Percentiles rank a stretch among this genome's conserved stretches.
Conservation (phyloP, 2,797 vertebrate species). For the Enteromius fasciolatus region DNA sequence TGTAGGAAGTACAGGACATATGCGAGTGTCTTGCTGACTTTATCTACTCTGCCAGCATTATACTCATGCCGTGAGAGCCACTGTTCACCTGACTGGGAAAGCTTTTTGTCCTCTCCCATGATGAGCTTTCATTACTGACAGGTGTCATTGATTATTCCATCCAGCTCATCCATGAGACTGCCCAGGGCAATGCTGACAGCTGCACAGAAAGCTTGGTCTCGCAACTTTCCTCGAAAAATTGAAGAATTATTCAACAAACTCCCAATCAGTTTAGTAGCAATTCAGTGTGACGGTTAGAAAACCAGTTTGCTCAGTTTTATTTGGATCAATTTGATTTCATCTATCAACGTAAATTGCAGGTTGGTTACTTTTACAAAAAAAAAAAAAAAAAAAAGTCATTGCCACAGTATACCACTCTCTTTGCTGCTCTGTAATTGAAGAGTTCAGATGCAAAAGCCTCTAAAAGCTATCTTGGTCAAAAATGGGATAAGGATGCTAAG, state of each 20-base stretch:
- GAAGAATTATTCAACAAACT: slow-evolving; percentile 22
- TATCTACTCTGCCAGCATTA: slow-evolving; percentile 36
- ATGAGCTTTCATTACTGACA: slow-evolving; percentile 44
- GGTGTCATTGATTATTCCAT: slow-evolving; percentile 42
- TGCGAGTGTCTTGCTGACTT: slow-evolving; percentile 23
- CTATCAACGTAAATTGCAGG: not conserved
- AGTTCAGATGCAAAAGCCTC: no score
- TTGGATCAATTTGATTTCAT: slow-evolving; percentile 5
- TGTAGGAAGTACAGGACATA: slow-evolving; percentile 3
- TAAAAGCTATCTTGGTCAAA: no score
- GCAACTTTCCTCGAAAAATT: slow-evolving; percentile 18
- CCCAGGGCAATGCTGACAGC: slow-evolving; percentile 36
- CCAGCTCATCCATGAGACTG: slow-evolving; percentile 27
- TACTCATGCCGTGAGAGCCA: slow-evolving; percentile 19
- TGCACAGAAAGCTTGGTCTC: slow-evolving; percentile 21
- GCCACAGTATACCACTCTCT: not conserved
- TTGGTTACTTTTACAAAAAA: not conserved
- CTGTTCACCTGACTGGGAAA: slow-evolving; percentile 34
- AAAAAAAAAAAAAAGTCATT: not conserved
- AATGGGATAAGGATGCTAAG: no score
- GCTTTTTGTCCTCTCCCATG: slow-evolving; percentile 30
- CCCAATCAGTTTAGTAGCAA: not conserved
- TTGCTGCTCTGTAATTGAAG: slow-evolving; percentile 56
- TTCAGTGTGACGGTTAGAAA: not conserved
- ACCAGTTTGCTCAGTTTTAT: slow-evolving; percentile 2